phyloP scores from a whole-genome alignment of 2,797 vertebrate species.

The Nothura maculosa region DNA sequence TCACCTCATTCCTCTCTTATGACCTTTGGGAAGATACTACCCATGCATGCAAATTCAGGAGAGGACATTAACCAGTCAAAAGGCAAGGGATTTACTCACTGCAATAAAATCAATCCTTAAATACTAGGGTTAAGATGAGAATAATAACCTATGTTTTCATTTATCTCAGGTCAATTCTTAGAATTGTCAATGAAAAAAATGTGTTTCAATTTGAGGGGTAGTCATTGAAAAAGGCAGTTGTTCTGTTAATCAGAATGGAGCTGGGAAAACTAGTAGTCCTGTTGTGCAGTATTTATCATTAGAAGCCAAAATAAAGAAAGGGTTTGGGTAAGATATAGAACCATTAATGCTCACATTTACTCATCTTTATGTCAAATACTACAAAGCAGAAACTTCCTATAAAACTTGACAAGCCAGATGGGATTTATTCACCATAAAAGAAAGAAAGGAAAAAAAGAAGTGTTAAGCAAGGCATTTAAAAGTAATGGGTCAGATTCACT shows the following conservation, averaged over 20 bases:
- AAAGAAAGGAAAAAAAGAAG: background rate
- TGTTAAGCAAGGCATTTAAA: background rate
- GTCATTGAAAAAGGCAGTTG: background rate
- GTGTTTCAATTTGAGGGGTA: background rate
- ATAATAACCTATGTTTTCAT: slow-evolving; percentile 9
- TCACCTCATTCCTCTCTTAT: background rate
- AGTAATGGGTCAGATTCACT: background rate
- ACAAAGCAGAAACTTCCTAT: background rate
- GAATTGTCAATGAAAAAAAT: background rate
- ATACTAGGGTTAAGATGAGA: slow-evolving; percentile 18
- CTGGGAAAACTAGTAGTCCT: background rate
- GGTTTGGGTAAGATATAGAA: background rate
- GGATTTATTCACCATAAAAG: background rate
- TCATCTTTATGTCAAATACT: background rate
- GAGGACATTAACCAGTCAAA: background rate
- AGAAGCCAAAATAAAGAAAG: background rate
- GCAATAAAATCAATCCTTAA: background rate
- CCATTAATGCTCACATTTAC: background rate
- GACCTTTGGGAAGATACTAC: background rate
- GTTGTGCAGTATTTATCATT: background rate
- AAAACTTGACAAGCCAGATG: background rate
- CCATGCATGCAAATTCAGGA: background rate
- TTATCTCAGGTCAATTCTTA: slow-evolving; percentile 5
- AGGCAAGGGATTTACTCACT: slow-evolving; percentile 8
- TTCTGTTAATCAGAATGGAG: background rate